Base-by-base conservation (phyloP, 1,140 invertebrate species). In the Sycophila sp. region DNA sequence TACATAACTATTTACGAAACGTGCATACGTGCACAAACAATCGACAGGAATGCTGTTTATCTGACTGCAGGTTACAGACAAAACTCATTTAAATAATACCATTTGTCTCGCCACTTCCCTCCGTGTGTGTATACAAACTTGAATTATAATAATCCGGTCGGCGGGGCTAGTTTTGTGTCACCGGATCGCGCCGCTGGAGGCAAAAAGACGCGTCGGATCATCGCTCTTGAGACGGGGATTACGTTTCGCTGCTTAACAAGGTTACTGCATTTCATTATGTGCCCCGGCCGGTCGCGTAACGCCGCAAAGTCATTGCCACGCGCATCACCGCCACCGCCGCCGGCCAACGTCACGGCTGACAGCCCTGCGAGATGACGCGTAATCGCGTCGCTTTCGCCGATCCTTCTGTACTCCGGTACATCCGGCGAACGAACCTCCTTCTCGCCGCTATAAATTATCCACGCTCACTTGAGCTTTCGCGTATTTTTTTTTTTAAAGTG, bases 251-350 rank as follows among this genome's bases (percentile, higher is more conserved):
- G 34, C 19, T 75, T 75, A 78, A 74, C 72, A 47, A 78, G 69
- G 62, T 78, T 78, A n/a, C n/a, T n/a, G 68, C 68, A 66, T 76
- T 77, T 78, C 75, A 65, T n/a, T n/a, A n/a, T n/a, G n/a, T 75
- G 59, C 38, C 55, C 24, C 26, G 47, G 59, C n/a, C 64, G 73
- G 69, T 71, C 70, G 56, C 42, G 69, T 65, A 70, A 69, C 49
- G 58, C 68, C 47, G 68, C 40, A 69, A 72, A 77, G 68, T 73
- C 64, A 73, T 51, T 76, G 67, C 69, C 65, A 73, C 55, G 56
- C 51, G 53, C 32, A 22, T 45, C 26, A 4, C 22, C 19, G 49
- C 3, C 53, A 22, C 45, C 26, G 7, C 22, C 19, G 49, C 3
- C 53, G 28, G 11, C 38, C 17, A 59, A 59, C 40, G 32, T 58